Evolutionary conservation across 2,113 vertebrate species (phyloP).

Genomic region (Lamprologus callipterus): DNA sequence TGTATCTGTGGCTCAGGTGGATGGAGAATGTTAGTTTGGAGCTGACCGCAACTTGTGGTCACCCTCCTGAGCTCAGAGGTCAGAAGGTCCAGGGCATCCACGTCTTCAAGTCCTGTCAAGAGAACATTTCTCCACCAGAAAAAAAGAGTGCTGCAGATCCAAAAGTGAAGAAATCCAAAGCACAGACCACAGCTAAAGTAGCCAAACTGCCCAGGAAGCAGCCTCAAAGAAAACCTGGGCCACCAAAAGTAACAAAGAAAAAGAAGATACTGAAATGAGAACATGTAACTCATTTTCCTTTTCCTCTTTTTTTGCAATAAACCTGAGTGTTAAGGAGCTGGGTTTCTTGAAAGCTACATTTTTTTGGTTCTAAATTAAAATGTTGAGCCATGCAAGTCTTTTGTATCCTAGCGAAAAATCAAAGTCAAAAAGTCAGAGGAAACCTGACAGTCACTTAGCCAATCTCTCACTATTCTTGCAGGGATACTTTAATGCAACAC

Average conservation of each 20-base stretch:
- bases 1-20: constrained; percentile 72
- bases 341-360: neutral
- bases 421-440: neutral
- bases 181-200: constrained; percentile 16
- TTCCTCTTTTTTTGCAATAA: neutral
- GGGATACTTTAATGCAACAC: neutral
- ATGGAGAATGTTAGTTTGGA: constrained; percentile 76
- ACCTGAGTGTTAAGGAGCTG: neutral
- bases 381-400: neutral
- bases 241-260: neutral
- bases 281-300: neutral
- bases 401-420: neutral
- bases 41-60: constrained; percentile 71
- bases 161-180: constrained; percentile 38
- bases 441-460: neutral
- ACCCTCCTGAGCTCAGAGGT: constrained; percentile 70
- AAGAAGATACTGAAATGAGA: constrained; percentile 18
- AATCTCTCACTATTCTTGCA: neutral
- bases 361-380: neutral
- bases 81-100: constrained; percentile 70
- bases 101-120: constrained; percentile 73
- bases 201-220: neutral
- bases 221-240: neutral
- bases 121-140: constrained; percentile 3
- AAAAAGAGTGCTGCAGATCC: neutral